Evolutionary conservation across 2,888 invertebrate genomes (phyloP).

Genomic region (Drosophila paucipuncta): DNA sequence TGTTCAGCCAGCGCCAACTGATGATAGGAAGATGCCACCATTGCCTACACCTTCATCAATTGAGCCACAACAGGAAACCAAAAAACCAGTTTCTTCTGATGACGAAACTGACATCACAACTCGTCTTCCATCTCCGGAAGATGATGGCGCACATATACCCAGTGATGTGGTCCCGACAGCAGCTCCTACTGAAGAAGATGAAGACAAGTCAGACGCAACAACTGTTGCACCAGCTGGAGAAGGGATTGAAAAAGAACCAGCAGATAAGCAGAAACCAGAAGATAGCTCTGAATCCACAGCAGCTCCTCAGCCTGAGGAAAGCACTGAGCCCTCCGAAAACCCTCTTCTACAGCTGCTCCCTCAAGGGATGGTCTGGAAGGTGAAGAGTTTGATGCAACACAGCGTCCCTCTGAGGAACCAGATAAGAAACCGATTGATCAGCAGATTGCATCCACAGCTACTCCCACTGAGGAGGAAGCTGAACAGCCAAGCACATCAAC

Average conservation of each 20-base stretch:
- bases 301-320: constrained; percentile 22
- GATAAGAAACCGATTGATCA: constrained; percentile 42
- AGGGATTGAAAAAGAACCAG: constrained; percentile 29
- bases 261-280: constrained; percentile 37
- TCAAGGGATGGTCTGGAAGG: constrained; percentile 34
- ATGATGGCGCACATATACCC: constrained; percentile 21
- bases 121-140: constrained; percentile 33
- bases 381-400: constrained; percentile 36
- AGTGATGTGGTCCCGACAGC: constrained; percentile 26
- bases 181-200: constrained; percentile 32
- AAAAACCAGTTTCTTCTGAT: constrained; percentile 14
- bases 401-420: constrained; percentile 36
- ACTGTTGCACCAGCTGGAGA: constrained; percentile 42
- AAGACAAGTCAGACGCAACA: constrained; percentile 41
- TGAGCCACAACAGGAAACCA: constrained; percentile 18
- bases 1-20: constrained; percentile 23
- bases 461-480: constrained; percentile 33
- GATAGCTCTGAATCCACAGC: constrained; percentile 33
- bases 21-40: constrained; percentile 20
- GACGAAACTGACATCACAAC: constrained; percentile 37
- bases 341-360: constrained; percentile 32
- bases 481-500: constrained; percentile 28
- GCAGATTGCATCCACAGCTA: constrained; percentile 23
- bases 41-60: constrained; percentile 20
- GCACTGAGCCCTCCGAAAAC: constrained; percentile 33